Evolutionary conservation across 2,888 invertebrate species (phyloP).

Genomic region (Tetropium fuscum): DNA sequence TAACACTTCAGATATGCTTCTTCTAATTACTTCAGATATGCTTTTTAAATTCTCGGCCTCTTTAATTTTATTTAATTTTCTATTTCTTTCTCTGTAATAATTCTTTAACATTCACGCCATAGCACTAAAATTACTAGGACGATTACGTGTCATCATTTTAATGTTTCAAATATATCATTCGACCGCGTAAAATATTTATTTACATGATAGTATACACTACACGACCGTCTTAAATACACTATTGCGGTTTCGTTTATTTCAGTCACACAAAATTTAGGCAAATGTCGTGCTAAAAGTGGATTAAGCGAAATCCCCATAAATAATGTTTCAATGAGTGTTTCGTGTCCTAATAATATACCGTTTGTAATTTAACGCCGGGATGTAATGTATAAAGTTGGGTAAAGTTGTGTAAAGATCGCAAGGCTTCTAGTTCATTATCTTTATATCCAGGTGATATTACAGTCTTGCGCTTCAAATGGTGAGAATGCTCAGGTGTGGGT

Average conservation of each 20-base stretch:
- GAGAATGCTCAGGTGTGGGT: slow-evolving; percentile 59
- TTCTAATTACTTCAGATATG: no score
- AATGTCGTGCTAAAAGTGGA: slow-evolving; percentile 12
- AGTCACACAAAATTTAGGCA: slow-evolving; percentile 11
- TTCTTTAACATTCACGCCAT: no score
- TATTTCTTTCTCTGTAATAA: no score
- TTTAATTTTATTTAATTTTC: no score
- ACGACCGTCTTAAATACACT: no score
- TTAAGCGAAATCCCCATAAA: slow-evolving; percentile 37
- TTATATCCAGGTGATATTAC: slow-evolving; percentile 55
- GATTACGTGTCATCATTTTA: no score
- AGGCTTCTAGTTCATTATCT: slow-evolving; percentile 55
- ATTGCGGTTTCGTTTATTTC: slow-evolving; percentile 13
- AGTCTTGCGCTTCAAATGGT: slow-evolving; percentile 54
- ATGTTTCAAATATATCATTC: no score
- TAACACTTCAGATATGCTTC: no score
- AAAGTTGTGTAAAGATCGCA: slow-evolving; percentile 60
- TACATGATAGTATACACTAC: no score
- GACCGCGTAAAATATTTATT: no score
- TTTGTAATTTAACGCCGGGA: slow-evolving; percentile 55
- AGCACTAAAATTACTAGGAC: no score
- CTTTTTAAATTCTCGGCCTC: no score
- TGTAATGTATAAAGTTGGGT: slow-evolving; percentile 57
- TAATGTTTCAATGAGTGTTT: slow-evolving; percentile 53
- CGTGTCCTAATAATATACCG: slow-evolving; percentile 48